Conservation (phyloP, 2,113 vertebrate species). For the Scytalopus superciliaris region DNA sequence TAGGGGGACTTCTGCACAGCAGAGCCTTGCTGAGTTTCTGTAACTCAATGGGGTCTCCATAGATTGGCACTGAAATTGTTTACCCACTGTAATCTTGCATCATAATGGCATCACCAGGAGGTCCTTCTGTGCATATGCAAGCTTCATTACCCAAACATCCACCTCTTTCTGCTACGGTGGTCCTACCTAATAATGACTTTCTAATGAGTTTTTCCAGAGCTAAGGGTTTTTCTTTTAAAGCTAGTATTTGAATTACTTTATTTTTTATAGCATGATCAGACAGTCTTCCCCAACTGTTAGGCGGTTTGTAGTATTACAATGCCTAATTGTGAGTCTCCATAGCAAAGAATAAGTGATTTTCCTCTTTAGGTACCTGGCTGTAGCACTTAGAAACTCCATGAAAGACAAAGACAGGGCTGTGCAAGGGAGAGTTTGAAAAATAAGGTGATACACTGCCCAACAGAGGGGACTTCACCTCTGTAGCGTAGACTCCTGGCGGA, state of each 20-base stretch:
- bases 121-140: constrained; percentile 42
- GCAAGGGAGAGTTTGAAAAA: not conserved
- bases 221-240: constrained; percentile 33
- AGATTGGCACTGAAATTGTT: constrained; percentile 4
- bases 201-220: constrained; percentile 38
- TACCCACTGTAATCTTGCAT: constrained; percentile 24
- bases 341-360: not conserved
- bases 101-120: constrained; percentile 47
- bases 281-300: not conserved
- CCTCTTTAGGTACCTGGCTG: not conserved
- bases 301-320: not conserved
- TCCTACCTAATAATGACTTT: constrained; percentile 42
- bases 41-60: not conserved
- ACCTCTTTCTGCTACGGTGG: not conserved
- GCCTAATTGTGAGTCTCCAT: not conserved
- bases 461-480: not conserved
- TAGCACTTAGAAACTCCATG: not conserved
- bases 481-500: not conserved
- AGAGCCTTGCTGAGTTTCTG: constrained; percentile 34
- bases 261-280: constrained; percentile 11
- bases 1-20: not conserved
- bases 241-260: not conserved
- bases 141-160: constrained; percentile 47
- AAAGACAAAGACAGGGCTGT: not conserved
- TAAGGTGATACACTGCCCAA: rapidly evolving